Evolutionary conservation across 2,113 vertebrate species (phyloP).

Genomic region (Trematomus loennbergii): DNA sequence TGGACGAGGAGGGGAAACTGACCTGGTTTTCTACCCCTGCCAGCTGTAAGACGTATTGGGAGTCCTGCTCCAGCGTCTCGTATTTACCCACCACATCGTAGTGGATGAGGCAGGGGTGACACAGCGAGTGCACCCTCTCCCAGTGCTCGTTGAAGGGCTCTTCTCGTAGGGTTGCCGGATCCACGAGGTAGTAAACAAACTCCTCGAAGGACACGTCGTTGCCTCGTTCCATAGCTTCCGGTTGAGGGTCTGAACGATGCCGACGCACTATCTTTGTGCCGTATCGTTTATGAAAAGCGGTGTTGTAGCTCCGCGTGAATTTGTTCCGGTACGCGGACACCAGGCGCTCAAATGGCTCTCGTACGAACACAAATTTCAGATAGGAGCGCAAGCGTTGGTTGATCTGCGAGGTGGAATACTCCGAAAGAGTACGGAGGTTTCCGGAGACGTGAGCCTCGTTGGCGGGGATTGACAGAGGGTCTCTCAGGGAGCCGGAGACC

Average conservation of each 20-base stretch:
- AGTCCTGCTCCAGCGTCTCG: constrained; percentile 94
- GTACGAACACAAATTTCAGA: constrained; percentile 94
- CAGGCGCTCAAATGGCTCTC: constrained; percentile 94
- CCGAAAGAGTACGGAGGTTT: constrained; percentile 89
- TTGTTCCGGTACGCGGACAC: constrained; percentile 96
- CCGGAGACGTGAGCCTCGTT: constrained; percentile 89
- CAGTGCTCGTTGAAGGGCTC: constrained; percentile 97
- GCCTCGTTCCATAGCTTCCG: constrained; percentile 86
- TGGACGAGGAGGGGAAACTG: constrained; percentile 86
- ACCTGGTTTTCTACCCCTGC: constrained; percentile 84
- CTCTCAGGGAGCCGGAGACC: constrained; percentile 79
- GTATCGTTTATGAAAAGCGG: constrained; percentile 92
- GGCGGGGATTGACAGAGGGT: constrained; percentile 89
- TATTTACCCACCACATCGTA: constrained; percentile 96
- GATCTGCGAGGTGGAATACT: constrained; percentile 90
- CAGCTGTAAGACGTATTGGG: constrained; percentile 90
- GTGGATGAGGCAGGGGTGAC: constrained; percentile 94
- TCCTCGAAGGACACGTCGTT: constrained; percentile 93
- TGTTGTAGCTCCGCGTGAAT: constrained; percentile 92
- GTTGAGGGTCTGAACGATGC: constrained; percentile 85
- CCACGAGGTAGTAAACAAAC: constrained; percentile 94
- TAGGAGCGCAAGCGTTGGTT: constrained; percentile 92
- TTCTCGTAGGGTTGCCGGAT: constrained; percentile 89
- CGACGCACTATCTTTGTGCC: constrained; percentile 92
- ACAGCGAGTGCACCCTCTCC: constrained; percentile 93